Percentiles rank a stretch among this genome's conserved stretches.
Evolutionary conservation across 2,797 vertebrate genomes (phyloP).

Genomic region (Scyliorhinus canicula): DNA sequence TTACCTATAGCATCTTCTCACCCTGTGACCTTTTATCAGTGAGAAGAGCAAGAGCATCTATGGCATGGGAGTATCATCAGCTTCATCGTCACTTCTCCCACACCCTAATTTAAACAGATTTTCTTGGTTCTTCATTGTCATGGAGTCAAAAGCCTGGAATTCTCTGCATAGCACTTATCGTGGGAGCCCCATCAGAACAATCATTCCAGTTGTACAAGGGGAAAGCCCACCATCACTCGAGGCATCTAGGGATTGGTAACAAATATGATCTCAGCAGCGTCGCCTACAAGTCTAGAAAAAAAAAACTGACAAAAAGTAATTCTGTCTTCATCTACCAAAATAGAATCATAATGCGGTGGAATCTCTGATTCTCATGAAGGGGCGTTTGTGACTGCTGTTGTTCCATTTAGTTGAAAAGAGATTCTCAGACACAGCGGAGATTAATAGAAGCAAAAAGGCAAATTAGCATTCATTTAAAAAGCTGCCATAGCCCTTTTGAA

Average conservation of each 20-base stretch:
- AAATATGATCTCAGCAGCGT: neutral
- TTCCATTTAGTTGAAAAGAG: neutral
- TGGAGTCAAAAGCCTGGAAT: neutral
- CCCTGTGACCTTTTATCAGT: neutral
- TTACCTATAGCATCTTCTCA: neutral
- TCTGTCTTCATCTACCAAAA: neutral
- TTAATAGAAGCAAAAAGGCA: neutral
- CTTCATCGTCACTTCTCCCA: neutral
- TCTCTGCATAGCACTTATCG: neutral
- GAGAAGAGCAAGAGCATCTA: neutral
- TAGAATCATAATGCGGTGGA: neutral
- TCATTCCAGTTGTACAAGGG: neutral
- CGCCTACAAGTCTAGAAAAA: neutral
- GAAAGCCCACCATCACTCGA: too few species aligned
- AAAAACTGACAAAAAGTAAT: neutral
- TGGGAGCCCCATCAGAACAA: neutral
- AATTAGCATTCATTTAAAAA: neutral
- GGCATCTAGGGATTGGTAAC: neutral
- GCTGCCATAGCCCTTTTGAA: neutral
- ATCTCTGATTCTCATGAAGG: neutral
- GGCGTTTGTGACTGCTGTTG: neutral
- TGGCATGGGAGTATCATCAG: neutral
- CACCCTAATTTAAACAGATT: neutral
- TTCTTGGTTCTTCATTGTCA: neutral
- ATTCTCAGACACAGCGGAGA: neutral